These are phyloP conservation scores for Pterophyllum scalare DNA, from an alignment of 2,113 vertebrate genomes.

Conservation along the genomic window DNA sequence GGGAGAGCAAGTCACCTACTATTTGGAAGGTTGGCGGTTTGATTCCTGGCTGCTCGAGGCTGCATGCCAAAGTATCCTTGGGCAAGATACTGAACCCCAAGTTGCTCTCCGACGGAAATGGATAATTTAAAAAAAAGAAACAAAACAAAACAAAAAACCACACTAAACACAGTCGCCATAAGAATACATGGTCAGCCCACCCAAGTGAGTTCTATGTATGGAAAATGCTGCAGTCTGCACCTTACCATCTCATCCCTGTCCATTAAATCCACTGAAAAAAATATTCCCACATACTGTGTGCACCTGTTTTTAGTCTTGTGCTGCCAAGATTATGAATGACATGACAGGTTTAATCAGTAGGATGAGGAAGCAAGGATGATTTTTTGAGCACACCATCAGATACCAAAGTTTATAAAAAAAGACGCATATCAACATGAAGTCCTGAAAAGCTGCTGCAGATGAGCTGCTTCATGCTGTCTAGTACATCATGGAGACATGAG, in stretches of 20 bases:
- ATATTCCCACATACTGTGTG: rapidly evolving
- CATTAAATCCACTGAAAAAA: neutral
- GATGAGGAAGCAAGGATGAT: neutral
- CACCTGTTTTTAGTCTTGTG: neutral
- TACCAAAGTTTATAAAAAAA: neutral
- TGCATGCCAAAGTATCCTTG: too few species aligned
- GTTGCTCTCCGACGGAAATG: too few species aligned
- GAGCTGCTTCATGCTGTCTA: neutral
- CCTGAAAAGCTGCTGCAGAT: neutral
- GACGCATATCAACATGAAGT: neutral
- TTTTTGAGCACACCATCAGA: neutral
- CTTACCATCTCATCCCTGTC: neutral
- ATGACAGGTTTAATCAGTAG: neutral
- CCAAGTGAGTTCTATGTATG: neutral
- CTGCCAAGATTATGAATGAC: neutral
- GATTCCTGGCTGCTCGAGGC: too few species aligned
- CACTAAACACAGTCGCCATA: too few species aligned
- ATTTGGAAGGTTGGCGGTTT: too few species aligned
- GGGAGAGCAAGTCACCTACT: too few species aligned
- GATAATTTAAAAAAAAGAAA: too few species aligned
- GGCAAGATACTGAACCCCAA: too few species aligned
- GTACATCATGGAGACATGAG: neutral
- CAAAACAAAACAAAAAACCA: neutral
- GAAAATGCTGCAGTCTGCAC: neutral
- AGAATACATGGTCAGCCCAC: rapidly evolving